Evolutionary conservation across 2,113 vertebrate genomes (phyloP).

Genomic region (Syngnathoides biaculeatus): DNA sequence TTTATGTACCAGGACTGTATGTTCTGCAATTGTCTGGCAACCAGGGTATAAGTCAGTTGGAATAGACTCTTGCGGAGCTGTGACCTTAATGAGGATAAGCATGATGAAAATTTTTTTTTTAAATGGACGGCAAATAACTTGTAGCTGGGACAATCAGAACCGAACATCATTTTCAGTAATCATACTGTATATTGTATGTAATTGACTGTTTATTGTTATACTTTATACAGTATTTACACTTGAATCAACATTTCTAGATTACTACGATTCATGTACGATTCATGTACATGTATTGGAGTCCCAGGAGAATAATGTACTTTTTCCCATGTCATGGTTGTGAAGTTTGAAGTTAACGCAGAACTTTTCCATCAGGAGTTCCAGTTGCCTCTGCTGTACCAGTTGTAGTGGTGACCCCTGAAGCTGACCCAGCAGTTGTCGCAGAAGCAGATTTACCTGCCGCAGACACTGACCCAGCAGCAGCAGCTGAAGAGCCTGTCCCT

Average conservation of each 20-base stretch:
- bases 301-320: no score
- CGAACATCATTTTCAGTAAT: no score
- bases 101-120: no score
- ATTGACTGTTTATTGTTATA: neutral
- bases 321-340: neutral
- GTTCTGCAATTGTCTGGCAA: no score
- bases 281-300: neutral
- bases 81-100: no score
- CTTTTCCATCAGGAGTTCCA: constrained; percentile 31
- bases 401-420: constrained; percentile 49
- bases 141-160: no score
- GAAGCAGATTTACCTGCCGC: constrained; percentile 38
- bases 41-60: no score
- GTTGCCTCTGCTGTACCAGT: constrained; percentile 35
- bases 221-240: neutral
- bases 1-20: no score
- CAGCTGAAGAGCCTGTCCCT: constrained; percentile 51
- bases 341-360: neutral
- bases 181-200: no score
- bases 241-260: neutral
- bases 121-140: no score
- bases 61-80: no score
- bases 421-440: constrained; percentile 27
- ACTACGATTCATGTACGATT: no score
- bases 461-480: constrained; percentile 25